Evolutionary conservation across 1,140 invertebrate species (phyloP).

Genomic region (Drosophila parvula): DNA sequence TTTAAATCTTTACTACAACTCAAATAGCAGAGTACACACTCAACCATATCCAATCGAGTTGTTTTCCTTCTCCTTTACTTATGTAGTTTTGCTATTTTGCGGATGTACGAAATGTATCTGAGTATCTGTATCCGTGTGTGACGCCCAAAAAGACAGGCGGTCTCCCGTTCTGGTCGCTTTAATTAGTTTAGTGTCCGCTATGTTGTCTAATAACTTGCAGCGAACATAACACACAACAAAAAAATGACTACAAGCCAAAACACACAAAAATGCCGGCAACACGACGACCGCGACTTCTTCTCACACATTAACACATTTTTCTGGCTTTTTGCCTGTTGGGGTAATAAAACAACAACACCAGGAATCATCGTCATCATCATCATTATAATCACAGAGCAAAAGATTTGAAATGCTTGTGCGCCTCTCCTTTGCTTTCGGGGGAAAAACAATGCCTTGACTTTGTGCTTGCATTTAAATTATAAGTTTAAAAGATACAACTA

Average conservation of each 20-base stretch:
- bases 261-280: conserved; percentile 35
- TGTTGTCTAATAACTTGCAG: conserved; percentile 50
- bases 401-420: conserved; percentile 52
- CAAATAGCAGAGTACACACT: not conserved
- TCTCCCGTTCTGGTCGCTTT: conserved; percentile 59
- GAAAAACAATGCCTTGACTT: conserved; percentile 75
- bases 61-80: not conserved
- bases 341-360: conserved; percentile 30
- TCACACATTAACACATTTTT: conserved; percentile 80
- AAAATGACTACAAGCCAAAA: conserved; percentile 34
- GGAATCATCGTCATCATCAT: conserved; percentile 50
- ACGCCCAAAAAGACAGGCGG: conserved; percentile 48
- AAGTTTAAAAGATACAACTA: conserved; percentile 70
- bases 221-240: conserved; percentile 32
- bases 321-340: conserved; percentile 51
- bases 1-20: not conserved
- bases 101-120: conserved; percentile 10
- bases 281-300: conserved; percentile 47
- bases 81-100: not conserved
- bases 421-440: conserved; percentile 13
- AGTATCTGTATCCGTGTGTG: conserved; percentile 35
- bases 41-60: not conserved
- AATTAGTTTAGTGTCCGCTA: conserved; percentile 77
- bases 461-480: conserved; percentile 82
- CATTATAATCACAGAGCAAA: conserved; percentile 59